Conservation (phyloP, 2,113 vertebrate genomes). For the Benitochromis conjunctus region DNA sequence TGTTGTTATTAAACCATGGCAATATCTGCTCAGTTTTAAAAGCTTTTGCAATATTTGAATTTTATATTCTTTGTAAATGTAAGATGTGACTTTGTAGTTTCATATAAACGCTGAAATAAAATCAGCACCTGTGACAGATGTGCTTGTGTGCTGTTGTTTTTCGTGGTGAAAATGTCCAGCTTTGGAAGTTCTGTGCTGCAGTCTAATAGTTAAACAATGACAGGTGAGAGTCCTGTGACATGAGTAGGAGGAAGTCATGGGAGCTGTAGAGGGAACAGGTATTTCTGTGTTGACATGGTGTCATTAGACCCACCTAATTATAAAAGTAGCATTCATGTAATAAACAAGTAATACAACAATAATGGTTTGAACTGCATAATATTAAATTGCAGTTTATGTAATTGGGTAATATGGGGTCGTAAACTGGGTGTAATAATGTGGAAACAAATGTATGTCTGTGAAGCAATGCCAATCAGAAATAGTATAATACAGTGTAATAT, state of each 20-base stretch:
- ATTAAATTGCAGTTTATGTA: neutral
- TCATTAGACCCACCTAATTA: neutral
- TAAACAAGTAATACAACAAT: neutral
- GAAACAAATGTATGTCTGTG: no score
- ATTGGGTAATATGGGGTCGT: neutral
- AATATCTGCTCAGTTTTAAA: conserved; percentile 2
- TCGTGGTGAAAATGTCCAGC: neutral
- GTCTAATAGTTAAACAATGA: neutral
- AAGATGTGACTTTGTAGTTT: neutral
- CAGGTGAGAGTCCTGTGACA: neutral
- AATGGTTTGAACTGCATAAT: neutral
- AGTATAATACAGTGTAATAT: rapidly evolving
- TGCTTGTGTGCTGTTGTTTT: neutral
- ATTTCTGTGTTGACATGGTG: neutral
- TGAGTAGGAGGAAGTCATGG: neutral
- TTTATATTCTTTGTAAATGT: neutral
- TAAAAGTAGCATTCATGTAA: neutral
- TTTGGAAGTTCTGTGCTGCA: neutral
- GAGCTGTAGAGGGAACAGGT: neutral
- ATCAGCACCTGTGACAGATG: neutral
- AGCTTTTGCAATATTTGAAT: neutral
- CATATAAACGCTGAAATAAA: neutral
- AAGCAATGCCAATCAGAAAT: neutral
- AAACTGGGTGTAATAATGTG: neutral
- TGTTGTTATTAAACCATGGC: neutral